phyloP scores from a whole-genome alignment of 2,888 invertebrate genomes.

The Cremastinae sp. region DNA sequence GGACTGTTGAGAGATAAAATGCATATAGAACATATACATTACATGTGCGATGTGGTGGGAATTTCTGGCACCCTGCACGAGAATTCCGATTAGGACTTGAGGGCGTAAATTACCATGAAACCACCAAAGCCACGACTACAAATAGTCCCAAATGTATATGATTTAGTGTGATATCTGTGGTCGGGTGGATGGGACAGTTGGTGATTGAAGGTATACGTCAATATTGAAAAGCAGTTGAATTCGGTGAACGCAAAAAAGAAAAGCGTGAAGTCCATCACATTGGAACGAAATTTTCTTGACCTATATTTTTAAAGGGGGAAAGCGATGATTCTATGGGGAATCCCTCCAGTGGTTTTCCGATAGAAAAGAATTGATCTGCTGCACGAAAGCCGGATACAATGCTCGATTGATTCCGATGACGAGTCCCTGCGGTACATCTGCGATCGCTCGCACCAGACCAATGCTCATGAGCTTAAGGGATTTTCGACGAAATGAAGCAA shows the following conservation, averaged over 20 bases:
- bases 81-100: constrained; percentile 37
- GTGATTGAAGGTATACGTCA: constrained; percentile 15
- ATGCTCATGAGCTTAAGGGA: constrained; percentile 36
- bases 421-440: constrained; percentile 14
- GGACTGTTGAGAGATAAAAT: constrained; percentile 34
- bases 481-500: constrained; percentile 34
- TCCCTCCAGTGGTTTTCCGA: too few relatives aligned
- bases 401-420: constrained; percentile 11
- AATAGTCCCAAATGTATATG: constrained; percentile 15
- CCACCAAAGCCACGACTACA: constrained; percentile 37
- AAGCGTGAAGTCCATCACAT: too few relatives aligned
- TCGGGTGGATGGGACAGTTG: constrained; percentile 17
- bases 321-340: too few relatives aligned
- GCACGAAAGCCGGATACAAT: not conserved
- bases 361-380: too few relatives aligned
- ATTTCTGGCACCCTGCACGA: constrained; percentile 6
- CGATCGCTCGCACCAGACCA: constrained; percentile 23
- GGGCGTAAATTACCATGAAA: constrained; percentile 47
- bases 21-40: constrained; percentile 33
- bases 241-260: not conserved
- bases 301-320: too few relatives aligned
- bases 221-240: constrained; percentile 32
- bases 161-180: constrained; percentile 40
- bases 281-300: too few relatives aligned
- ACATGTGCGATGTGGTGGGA: constrained; percentile 28